A percentile compares a stretch with the other conserved stretches of the same genome.
Conservation (phyloP, 2,113 vertebrate genomes). For the Elaphurus davidianus region DNA sequence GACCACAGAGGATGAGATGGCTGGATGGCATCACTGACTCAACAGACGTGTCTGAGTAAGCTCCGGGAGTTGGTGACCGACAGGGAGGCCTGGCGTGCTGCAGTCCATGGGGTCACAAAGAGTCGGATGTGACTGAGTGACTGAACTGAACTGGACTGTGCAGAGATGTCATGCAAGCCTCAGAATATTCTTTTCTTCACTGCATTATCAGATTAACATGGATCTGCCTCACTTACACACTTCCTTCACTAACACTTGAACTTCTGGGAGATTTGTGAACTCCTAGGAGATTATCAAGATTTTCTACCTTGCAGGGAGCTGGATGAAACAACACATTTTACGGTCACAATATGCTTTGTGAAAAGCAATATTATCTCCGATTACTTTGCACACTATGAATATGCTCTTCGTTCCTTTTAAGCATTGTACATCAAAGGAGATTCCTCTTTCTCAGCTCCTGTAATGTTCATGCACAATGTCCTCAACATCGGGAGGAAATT, state of each 20-base stretch:
- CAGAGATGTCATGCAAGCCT: background rate
- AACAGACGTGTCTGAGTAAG: background rate
- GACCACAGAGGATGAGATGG: background rate
- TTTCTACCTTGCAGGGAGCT: background rate
- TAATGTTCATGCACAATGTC: background rate
- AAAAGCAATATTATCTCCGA: constrained; percentile 16
- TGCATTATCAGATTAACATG: background rate
- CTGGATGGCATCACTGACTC: rapidly evolving
- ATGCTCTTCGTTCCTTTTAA: background rate
- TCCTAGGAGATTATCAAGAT: constrained; percentile 17
- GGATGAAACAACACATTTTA: constrained; percentile 35
- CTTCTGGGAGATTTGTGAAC: constrained; percentile 6
- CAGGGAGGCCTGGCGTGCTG: background rate
- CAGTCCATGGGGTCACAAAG: background rate
- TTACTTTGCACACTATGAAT: constrained; percentile 40
- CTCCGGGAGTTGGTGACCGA: background rate
- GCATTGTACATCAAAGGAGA: background rate
- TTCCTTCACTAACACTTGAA: background rate
- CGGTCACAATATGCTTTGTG: background rate
- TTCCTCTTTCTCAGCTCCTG: constrained; percentile 34
- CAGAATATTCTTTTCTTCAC: background rate
- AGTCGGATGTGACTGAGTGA: background rate
- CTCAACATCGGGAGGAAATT: constrained; percentile 53
- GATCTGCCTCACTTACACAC: background rate
- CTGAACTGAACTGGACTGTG: background rate